Evolutionary conservation across 2,113 vertebrate genomes (phyloP).

Genomic region (Hippocampus mohnikei): DNA sequence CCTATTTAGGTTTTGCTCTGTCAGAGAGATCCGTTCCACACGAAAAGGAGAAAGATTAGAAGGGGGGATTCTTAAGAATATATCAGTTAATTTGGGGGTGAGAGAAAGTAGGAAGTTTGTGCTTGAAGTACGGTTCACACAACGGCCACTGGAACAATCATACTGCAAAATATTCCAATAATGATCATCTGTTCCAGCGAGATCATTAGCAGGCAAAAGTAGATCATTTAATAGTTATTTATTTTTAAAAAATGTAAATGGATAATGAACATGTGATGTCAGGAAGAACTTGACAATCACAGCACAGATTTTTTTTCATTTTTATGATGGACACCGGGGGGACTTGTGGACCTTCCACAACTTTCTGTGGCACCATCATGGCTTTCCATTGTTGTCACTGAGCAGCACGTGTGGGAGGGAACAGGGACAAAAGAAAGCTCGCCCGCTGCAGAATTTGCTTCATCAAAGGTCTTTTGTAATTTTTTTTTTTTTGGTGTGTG

Average conservation of each 20-base stretch:
- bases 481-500: slow-evolving; percentile 19
- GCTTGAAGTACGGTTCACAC: slow-evolving; percentile 56
- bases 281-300: slow-evolving; percentile 17
- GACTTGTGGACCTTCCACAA: slow-evolving; percentile 53
- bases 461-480: slow-evolving; percentile 64
- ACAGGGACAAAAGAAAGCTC: slow-evolving; percentile 57
- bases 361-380: slow-evolving; percentile 50
- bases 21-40: slow-evolving; percentile 24
- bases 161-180: slow-evolving; percentile 32
- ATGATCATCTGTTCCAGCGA: slow-evolving; percentile 41
- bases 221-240: slow-evolving; percentile 43
- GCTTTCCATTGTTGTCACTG: slow-evolving; percentile 45
- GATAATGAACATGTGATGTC: slow-evolving; percentile 39
- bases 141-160: slow-evolving; percentile 28
- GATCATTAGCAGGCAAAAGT: slow-evolving; percentile 38
- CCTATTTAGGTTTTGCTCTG: slow-evolving; percentile 29
- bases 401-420: slow-evolving; percentile 46
- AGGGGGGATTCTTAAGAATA: slow-evolving; percentile 45
- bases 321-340: slow-evolving; percentile 24
- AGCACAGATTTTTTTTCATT: slow-evolving; percentile 4
- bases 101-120: slow-evolving; percentile 35
- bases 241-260: background rate
- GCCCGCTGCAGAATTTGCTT: slow-evolving; percentile 60
- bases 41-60: slow-evolving; percentile 48
- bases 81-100: slow-evolving; percentile 53